Percentiles rank a stretch among this genome's conserved stretches.
phyloP scores from a whole-genome alignment of 2,888 invertebrate species.

The Liodrosophila aerea region DNA sequence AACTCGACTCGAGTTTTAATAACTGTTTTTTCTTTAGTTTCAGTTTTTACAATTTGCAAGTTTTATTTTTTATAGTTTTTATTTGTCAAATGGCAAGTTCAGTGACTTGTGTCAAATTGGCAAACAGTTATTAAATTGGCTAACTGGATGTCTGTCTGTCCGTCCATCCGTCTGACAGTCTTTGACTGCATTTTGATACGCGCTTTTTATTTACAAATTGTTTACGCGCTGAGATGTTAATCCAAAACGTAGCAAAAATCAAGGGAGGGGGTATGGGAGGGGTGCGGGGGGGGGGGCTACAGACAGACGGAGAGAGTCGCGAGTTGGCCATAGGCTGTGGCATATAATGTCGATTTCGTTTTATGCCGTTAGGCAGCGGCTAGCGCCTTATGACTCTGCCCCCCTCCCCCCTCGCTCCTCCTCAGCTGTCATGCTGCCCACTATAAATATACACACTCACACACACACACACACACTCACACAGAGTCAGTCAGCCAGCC shows the following conservation, averaged over 20 bases:
- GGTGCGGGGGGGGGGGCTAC: background rate
- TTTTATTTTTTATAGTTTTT: slow-evolving; percentile 18
- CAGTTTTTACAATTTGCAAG: slow-evolving; percentile 24
- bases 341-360: slow-evolving; percentile 75
- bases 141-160: slow-evolving; percentile 24
- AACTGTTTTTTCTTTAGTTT: slow-evolving; percentile 25
- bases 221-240: slow-evolving; percentile 77
- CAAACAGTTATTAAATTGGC: slow-evolving; percentile 69
- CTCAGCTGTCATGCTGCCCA: background rate
- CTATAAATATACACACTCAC: background rate
- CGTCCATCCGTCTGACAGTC: slow-evolving; percentile 66
- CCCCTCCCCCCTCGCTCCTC: slow-evolving; percentile 14
- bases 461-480: too few species aligned
- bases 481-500: background rate
- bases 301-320: slow-evolving; percentile 53
- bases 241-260: slow-evolving; percentile 36
- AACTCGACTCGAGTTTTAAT: too few species aligned
- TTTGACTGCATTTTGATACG: slow-evolving; percentile 62
- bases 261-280: too few species aligned
- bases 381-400: slow-evolving; percentile 29
- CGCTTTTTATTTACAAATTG: slow-evolving; percentile 80
- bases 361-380: slow-evolving; percentile 69
- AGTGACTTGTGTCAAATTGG: slow-evolving; percentile 72
- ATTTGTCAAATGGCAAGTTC: slow-evolving; percentile 64
- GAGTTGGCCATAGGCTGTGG: slow-evolving; percentile 4